These are phyloP conservation scores for Rhinopithecus roxellana DNA, from an alignment of 2,113 vertebrate species.

Conservation along the genomic window DNA sequence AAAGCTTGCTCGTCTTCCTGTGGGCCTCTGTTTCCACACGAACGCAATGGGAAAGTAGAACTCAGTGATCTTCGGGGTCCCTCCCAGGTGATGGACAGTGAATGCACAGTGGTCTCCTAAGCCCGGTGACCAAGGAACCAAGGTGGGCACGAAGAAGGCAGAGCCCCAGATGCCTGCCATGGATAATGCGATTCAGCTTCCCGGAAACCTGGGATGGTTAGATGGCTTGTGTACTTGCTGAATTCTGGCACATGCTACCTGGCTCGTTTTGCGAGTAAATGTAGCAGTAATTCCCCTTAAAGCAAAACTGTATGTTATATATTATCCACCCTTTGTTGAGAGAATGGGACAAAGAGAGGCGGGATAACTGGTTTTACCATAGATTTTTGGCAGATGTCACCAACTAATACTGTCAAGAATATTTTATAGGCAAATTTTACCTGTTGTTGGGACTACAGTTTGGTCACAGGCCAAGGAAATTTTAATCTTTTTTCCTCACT, in stretches of 20 bases:
- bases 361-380: slow-evolving; percentile 64
- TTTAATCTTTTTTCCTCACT: background rate
- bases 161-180: background rate
- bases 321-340: slow-evolving; percentile 3
- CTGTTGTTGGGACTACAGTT: background rate
- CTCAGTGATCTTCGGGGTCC: background rate
- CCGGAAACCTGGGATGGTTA: background rate
- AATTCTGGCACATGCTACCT: background rate
- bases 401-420: background rate
- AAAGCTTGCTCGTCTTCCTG: background rate
- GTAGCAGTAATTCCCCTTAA: background rate
- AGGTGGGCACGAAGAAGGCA: background rate
- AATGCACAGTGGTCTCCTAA: background rate
- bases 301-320: background rate
- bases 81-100: background rate
- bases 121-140: background rate
- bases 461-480: slow-evolving; percentile 1
- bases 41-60: background rate
- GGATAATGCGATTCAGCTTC: background rate
- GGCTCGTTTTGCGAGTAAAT: background rate
- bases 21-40: background rate
- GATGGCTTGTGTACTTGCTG: background rate
- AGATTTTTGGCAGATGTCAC: slow-evolving; percentile 52
- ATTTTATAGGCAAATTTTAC: slow-evolving; percentile 29
- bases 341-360: slow-evolving; percentile 1